A percentile compares a stretch with the other conserved stretches of the same genome.
Conservation (phyloP, 2,113 vertebrate species). For the Peromyscus californicus region DNA sequence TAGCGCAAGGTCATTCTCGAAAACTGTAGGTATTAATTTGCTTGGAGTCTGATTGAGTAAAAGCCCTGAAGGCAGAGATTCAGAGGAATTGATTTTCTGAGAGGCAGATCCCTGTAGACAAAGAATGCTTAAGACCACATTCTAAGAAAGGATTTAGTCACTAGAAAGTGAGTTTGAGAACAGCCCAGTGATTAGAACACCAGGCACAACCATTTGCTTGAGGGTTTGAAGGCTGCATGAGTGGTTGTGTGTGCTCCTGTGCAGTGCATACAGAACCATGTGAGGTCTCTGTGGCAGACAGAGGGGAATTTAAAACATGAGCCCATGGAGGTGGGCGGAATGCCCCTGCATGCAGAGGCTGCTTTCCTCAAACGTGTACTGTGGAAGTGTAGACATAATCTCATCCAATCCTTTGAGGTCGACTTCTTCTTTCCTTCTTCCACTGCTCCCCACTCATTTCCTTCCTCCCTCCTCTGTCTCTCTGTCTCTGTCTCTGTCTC, state of each 20-base stretch:
- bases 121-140: constrained; percentile 55
- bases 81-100: constrained; percentile 69
- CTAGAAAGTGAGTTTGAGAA: constrained; percentile 56
- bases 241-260: constrained; percentile 38
- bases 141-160: constrained; percentile 67
- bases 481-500: too few relatives aligned
- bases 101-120: constrained; percentile 72
- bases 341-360: neutral
- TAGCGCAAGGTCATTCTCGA: constrained; percentile 56
- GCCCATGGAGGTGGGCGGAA: neutral
- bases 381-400: neutral
- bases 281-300: neutral
- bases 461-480: too few relatives aligned
- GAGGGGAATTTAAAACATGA: neutral
- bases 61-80: constrained; percentile 52
- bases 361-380: neutral
- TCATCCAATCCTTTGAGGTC: neutral
- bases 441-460: rapidly evolving
- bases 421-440: neutral
- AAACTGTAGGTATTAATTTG: constrained; percentile 58
- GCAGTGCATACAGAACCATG: neutral
- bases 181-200: neutral
- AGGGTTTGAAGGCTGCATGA: constrained; percentile 61
- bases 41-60: constrained; percentile 33
- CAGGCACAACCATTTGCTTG: constrained; percentile 53